Conservation (phyloP, 2,888 invertebrate species). For the Danaus chrysippus region DNA sequence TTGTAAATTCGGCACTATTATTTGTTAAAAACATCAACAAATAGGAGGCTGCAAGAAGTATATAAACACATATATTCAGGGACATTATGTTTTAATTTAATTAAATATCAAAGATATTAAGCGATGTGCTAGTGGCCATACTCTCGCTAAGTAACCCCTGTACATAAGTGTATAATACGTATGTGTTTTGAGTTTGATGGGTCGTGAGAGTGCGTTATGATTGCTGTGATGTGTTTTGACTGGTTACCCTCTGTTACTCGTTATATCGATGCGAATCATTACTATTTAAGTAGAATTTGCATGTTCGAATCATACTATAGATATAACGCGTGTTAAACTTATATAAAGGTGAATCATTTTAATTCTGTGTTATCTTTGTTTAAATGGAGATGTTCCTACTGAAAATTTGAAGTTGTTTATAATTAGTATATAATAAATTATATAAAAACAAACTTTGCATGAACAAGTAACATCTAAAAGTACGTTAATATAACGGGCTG, state of each 20-base stretch:
- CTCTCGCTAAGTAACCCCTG: slow-evolving; percentile 13
- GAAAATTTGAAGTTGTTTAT: background rate
- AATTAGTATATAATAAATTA: background rate
- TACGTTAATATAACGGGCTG: slow-evolving; percentile 17
- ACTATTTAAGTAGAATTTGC: slow-evolving; percentile 4
- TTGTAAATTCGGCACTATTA: no score
- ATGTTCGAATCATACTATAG: background rate
- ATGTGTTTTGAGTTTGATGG: slow-evolving; percentile 22
- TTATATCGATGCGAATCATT: background rate
- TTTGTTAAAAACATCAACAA: no score
- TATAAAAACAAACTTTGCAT: background rate
- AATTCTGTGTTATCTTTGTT: background rate
- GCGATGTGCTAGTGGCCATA: slow-evolving; percentile 10
- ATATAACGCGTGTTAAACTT: background rate
- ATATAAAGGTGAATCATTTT: background rate
- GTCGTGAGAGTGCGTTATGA: slow-evolving; percentile 24
- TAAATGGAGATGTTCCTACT: background rate
- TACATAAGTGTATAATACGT: slow-evolving; percentile 6
- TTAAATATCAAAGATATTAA: background rate
- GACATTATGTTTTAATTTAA: no score
- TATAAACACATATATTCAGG: no score
- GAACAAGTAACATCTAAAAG: slow-evolving; percentile 14
- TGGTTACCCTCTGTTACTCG: slow-evolving; percentile 1
- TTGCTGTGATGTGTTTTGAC: slow-evolving; percentile 29
- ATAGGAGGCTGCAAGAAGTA: no score